Conservation (phyloP, 1,140 invertebrate genomes). For the Myzus persicae region DNA sequence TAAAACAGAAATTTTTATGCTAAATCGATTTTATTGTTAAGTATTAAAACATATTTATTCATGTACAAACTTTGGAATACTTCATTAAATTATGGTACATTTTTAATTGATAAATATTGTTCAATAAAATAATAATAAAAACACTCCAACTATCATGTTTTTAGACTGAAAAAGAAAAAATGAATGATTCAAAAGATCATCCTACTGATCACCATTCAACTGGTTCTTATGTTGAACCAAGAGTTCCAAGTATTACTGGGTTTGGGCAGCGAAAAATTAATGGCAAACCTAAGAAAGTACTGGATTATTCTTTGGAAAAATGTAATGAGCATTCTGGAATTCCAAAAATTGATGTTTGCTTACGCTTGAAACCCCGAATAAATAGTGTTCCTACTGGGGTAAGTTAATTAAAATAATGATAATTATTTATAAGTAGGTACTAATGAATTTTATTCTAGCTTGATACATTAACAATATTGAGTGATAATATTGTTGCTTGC, state of each 20-base stretch:
- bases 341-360: conserved; percentile 55
- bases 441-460: neutral
- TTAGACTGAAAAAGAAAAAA: neutral
- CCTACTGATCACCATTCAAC: too few relatives aligned
- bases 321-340: conserved; percentile 19
- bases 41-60: too few relatives aligned
- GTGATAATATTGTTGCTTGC: conserved; percentile 38
- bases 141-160: neutral
- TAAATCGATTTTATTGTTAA: too few relatives aligned
- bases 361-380: conserved; percentile 36
- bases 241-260: conserved; percentile 53
- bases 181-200: conserved; percentile 48
- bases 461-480: conserved; percentile 47
- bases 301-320: conserved; percentile 42
- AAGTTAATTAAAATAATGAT: neutral
- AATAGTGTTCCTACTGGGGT: neutral
- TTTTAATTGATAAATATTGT: neutral
- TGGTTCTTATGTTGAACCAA: conserved; percentile 56
- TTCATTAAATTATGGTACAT: neutral
- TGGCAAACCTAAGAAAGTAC: conserved; percentile 44
- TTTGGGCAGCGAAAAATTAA: conserved; percentile 42
- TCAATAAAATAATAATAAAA: too few relatives aligned
- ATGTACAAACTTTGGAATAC: neutral
- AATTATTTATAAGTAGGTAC: neutral
- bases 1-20: too few relatives aligned